These are phyloP conservation scores for Drosophila diplacantha DNA, from an alignment of 2,888 invertebrate genomes.

Conservation along the genomic window DNA sequence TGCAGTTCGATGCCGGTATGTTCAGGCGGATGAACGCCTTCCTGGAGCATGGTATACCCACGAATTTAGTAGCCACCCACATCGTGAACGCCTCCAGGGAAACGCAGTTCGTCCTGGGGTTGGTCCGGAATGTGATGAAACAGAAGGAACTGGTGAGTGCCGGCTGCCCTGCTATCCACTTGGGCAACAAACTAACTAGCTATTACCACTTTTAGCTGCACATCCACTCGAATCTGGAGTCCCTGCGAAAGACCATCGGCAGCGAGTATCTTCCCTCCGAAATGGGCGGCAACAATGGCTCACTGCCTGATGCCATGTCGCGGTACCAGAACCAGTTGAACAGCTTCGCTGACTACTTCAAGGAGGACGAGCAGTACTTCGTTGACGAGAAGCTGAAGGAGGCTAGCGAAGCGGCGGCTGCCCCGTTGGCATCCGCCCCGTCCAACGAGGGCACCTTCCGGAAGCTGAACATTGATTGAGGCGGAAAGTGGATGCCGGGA, in stretches of 20 bases:
- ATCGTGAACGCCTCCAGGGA: constrained; percentile 73
- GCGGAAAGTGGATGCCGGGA: constrained; percentile 1
- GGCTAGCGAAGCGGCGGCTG: constrained; percentile 38
- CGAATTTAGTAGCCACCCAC: constrained; percentile 70
- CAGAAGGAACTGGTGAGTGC: constrained; percentile 70
- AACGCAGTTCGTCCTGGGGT: constrained; percentile 66
- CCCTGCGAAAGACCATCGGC: constrained; percentile 79
- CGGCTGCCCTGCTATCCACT: rapidly evolving
- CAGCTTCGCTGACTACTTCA: constrained; percentile 64
- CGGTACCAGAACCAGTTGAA: constrained; percentile 58
- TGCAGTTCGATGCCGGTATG: constrained; percentile 69
- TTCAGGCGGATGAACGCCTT: constrained; percentile 72
- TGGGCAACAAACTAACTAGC: rapidly evolving
- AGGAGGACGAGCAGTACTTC: constrained; percentile 67
- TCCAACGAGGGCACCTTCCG: constrained; percentile 63
- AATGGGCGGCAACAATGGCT: constrained; percentile 82
- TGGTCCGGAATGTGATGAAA: constrained; percentile 73
- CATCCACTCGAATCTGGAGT: constrained; percentile 72
- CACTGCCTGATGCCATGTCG: constrained; percentile 72
- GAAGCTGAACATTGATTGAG: constrained; percentile 70
- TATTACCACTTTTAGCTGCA: constrained; percentile 54
- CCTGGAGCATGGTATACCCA: constrained; percentile 69
- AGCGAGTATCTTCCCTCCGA: constrained; percentile 81
- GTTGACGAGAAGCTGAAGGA: constrained; percentile 64
- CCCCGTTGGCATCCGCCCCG: constrained; percentile 22